Conservation (phyloP, 2,113 vertebrate genomes). For the Emberiza fucata region DNA sequence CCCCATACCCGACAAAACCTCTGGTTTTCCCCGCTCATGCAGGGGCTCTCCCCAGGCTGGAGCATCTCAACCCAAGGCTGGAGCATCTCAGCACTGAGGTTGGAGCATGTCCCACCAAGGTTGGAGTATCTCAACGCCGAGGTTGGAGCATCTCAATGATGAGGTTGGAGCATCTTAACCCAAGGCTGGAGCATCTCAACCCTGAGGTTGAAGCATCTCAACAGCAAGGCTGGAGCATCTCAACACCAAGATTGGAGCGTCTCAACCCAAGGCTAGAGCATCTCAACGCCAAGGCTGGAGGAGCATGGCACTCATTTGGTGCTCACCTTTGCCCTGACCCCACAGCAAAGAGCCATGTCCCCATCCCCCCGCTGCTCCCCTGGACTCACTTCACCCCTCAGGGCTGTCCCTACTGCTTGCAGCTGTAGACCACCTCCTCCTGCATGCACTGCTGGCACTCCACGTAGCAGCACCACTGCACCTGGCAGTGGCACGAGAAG, state of each 20-base stretch:
- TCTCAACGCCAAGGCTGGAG: background rate
- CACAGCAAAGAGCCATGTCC: background rate
- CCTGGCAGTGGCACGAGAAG: conserved; percentile 96
- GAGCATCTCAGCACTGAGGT: no score
- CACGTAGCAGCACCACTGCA: conserved; percentile 98
- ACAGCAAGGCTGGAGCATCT: background rate
- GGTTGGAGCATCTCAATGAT: no score
- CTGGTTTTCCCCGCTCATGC: background rate
- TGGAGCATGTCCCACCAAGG: no score
- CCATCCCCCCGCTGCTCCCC: background rate
- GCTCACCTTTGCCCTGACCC: background rate
- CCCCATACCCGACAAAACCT: background rate
- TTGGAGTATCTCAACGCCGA: no score
- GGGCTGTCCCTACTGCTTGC: conserved; percentile 78
- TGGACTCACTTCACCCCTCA: background rate
- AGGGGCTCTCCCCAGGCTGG: background rate
- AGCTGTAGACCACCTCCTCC: conserved; percentile 95
- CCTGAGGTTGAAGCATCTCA: no score
- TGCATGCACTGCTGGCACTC: conserved; percentile 94
- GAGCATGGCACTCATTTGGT: background rate
- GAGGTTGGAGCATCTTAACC: no score
- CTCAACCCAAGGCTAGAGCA: background rate
- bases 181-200: background rate
- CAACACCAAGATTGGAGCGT: background rate
- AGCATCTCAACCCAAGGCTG: background rate